Percentiles rank a stretch among this genome's conserved stretches.
Evolutionary conservation across 2,797 vertebrate species (phyloP).

Genomic region (Rachycentron canadum): DNA sequence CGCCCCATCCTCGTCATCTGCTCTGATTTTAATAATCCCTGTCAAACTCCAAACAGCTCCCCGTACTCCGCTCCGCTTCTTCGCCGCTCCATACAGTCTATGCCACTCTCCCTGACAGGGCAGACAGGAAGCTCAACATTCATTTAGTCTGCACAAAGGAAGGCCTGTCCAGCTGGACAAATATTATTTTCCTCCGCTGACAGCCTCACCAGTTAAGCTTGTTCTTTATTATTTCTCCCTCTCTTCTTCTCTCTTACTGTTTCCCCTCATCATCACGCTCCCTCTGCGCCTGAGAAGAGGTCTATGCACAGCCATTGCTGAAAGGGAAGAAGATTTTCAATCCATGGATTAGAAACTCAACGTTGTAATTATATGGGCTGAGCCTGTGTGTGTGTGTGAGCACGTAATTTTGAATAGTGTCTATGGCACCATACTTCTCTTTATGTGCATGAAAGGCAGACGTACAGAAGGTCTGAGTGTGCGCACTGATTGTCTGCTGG

Average conservation of each 20-base stretch:
- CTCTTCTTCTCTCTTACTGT: conserved; percentile 75
- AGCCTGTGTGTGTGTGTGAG: conserved; percentile 41
- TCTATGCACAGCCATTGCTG: conserved; percentile 84
- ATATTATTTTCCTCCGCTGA: conserved; percentile 97
- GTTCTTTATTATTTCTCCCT: conserved; percentile 92
- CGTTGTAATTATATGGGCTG: conserved; percentile 85
- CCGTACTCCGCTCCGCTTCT: conserved; percentile 72
- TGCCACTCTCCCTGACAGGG: conserved; percentile 94
- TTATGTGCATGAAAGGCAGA: conserved; percentile 35
- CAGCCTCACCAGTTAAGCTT: conserved; percentile 93
- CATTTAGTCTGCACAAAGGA: conserved; percentile 95
- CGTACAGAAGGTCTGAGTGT: conserved; percentile 50
- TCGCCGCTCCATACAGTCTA: conserved; percentile 78
- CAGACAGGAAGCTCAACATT: conserved; percentile 99
- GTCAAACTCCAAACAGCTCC: conserved; percentile 96
- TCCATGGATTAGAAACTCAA: conserved; percentile 88
- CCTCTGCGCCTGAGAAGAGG: conserved; percentile 77
- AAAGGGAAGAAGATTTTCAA: conserved; percentile 83
- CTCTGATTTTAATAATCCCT: conserved; percentile 99
- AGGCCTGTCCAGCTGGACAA: conserved; percentile 98
- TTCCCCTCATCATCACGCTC: conserved; percentile 72
- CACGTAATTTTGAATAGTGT: conserved; percentile 43
- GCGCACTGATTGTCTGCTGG: conserved; percentile 53
- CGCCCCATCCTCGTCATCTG: conserved; percentile 89
- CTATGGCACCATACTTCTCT: conserved; percentile 13